Conservation (phyloP, 2,113 vertebrate species). For the Leptodactylus fuscus region DNA sequence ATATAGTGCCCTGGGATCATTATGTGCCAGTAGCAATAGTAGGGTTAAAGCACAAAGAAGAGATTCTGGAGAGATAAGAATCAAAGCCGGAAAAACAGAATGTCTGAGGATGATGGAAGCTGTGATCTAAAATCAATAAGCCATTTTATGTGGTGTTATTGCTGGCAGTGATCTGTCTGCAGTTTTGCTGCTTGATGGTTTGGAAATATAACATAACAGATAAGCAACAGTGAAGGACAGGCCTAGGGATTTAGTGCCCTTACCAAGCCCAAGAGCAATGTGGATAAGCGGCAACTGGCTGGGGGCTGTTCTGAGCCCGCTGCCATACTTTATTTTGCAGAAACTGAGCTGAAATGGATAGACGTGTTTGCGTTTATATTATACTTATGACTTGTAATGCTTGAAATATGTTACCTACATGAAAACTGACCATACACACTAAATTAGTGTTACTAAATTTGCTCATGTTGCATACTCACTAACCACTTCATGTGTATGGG, state of each 20-base stretch:
- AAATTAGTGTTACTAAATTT: too few species aligned
- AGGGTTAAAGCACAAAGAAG: constrained; percentile 45
- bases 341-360: neutral
- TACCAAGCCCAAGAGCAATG: constrained; percentile 25
- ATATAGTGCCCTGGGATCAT: neutral
- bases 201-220: constrained; percentile 60
- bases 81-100: constrained; percentile 59
- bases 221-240: constrained; percentile 56
- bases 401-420: neutral
- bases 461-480: too few species aligned
- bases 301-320: neutral
- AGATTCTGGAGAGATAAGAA: constrained; percentile 55
- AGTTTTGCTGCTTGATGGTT: constrained; percentile 59
- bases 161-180: constrained; percentile 61
- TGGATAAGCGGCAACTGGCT: constrained; percentile 3
- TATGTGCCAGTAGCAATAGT: neutral
- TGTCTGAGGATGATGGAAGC: constrained; percentile 60
- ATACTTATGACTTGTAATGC: neutral
- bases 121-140: constrained; percentile 62
- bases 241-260: constrained; percentile 48
- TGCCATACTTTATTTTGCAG: neutral
- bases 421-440: too few species aligned
- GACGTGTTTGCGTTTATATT: neutral
- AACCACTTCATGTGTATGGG: too few species aligned
- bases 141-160: constrained; percentile 61